Conservation (phyloP, 2,888 invertebrate genomes). For the Clitarchus hookeri region DNA sequence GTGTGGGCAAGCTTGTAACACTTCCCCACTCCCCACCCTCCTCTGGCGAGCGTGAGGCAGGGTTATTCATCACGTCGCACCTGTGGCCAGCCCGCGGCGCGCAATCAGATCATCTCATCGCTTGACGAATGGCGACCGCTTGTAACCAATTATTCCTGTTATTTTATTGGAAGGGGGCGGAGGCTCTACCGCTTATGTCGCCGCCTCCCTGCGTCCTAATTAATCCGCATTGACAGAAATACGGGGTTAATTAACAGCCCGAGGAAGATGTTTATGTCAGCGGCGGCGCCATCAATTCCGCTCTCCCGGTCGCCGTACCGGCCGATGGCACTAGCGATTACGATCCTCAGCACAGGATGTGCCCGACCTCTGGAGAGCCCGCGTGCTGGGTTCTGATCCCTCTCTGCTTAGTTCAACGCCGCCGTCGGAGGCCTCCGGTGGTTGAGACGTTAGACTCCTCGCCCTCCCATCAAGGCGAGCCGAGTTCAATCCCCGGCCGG, state of each 20-base stretch:
- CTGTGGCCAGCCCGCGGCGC: background rate
- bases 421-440: no score
- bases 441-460: no score
- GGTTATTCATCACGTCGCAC: background rate
- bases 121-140: background rate
- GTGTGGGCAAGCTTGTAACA: background rate
- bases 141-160: background rate
- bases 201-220: background rate
- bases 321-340: background rate
- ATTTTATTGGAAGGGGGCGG: background rate
- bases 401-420: no score
- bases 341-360: no score
- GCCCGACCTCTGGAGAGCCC: no score
- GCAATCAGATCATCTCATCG: background rate
- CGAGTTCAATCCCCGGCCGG: no score
- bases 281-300: background rate
- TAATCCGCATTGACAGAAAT: slow-evolving; percentile 9
- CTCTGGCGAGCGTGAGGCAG: background rate
- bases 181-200: background rate
- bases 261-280: slow-evolving; percentile 8
- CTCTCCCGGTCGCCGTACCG: background rate
- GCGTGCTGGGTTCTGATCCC: no score
- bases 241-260: background rate
- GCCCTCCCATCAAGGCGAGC: no score
- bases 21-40: background rate